Percentiles rank a stretch among this genome's conserved stretches.
phyloP scores from a whole-genome alignment of 2,797 vertebrate species.

The Silurus lanzhouensis region DNA sequence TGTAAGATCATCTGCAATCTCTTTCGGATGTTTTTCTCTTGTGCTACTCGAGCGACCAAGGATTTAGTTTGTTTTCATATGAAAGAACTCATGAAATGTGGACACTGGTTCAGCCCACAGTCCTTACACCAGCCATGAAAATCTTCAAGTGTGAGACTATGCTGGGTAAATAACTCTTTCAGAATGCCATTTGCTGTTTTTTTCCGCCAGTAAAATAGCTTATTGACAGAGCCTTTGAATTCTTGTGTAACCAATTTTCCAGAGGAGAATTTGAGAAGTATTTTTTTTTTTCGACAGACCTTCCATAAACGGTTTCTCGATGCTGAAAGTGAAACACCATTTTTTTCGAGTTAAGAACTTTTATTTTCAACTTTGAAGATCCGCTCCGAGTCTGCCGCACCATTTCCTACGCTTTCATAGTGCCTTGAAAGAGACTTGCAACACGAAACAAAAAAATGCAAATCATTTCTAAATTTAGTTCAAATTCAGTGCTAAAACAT shows the following conservation, averaged over 20 bases:
- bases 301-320: neutral
- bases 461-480: slow-evolving; percentile 21
- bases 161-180: neutral
- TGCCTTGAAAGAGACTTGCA: neutral
- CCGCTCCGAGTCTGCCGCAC: slow-evolving; percentile 9
- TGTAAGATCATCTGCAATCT: neutral
- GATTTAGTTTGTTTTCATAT: neutral
- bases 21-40: neutral
- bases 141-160: neutral
- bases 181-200: neutral
- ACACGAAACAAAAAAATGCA: neutral
- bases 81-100: neutral
- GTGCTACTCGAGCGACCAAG: neutral
- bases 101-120: neutral
- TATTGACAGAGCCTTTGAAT: slow-evolving; percentile 34
- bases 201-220: slow-evolving; percentile 6
- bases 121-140: neutral
- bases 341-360: neutral
- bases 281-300: slow-evolving; percentile 11
- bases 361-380: neutral
- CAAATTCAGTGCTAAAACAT: slow-evolving; percentile 38
- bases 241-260: slow-evolving; percentile 34
- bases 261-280: slow-evolving; percentile 12
- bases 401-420: neutral
- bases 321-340: neutral